phyloP scores from a whole-genome alignment of 92 coral and sea anemone genomes.

The Parazoanthus darwini region DNA sequence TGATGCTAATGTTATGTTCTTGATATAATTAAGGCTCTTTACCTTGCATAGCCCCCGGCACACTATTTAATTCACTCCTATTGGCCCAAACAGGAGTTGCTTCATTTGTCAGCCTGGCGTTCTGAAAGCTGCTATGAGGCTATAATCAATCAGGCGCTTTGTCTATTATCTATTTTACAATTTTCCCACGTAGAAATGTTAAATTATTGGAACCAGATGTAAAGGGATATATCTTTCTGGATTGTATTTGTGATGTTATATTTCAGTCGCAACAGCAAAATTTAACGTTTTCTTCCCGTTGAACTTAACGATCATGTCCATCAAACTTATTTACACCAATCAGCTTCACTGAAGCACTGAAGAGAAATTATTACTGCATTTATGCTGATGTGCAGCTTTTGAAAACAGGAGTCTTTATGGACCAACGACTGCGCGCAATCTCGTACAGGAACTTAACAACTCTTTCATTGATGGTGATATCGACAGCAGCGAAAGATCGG shows the following conservation, averaged over 20 bases:
- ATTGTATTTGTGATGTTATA: background rate
- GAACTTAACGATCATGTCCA: background rate
- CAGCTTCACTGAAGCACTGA: too few relatives aligned
- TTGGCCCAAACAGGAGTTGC: background rate
- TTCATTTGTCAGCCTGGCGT: conserved; percentile 2
- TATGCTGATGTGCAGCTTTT: background rate
- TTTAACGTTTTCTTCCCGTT: background rate
- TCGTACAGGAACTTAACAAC: too few relatives aligned
- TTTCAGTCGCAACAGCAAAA: background rate
- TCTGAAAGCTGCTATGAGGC: background rate
- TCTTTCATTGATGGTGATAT: too few relatives aligned
- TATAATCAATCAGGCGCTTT: background rate
- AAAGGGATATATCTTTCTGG: background rate
- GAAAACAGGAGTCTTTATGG: too few relatives aligned
- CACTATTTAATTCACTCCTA: background rate
- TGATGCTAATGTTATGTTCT: background rate
- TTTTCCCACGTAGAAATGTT: background rate
- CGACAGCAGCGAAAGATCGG: too few relatives aligned
- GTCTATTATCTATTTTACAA: background rate
- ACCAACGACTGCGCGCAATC: too few relatives aligned
- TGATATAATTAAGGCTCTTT: background rate
- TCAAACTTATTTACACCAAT: too few relatives aligned
- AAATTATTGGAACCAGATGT: background rate
- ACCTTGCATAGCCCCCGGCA: conserved; percentile 3
- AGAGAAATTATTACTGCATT: background rate